phyloP scores from a whole-genome alignment of 2,888 invertebrate genomes.

The Drosophila yooni region DNA sequence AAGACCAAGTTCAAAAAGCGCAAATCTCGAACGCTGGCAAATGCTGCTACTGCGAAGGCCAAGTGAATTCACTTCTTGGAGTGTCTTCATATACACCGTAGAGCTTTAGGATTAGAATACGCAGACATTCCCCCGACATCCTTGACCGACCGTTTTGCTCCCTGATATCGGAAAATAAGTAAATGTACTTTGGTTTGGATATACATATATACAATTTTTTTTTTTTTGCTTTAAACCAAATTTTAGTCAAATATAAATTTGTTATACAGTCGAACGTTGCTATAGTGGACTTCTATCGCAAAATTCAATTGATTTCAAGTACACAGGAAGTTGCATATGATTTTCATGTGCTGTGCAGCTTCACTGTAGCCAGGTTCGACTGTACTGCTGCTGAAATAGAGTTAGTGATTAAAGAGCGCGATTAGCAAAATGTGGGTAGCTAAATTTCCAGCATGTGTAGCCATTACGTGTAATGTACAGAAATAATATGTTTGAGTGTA shows the following conservation, averaged over 20 bases:
- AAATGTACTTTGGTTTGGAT: conserved; percentile 21
- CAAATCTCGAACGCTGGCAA: conserved; percentile 55
- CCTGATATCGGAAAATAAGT: conserved; percentile 4
- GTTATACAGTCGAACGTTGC: conserved; percentile 20
- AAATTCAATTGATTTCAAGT: background rate
- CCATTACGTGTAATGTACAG: conserved; percentile 28
- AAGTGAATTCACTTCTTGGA: conserved; percentile 18
- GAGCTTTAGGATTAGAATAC: background rate
- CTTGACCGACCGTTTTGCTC: conserved; percentile 12
- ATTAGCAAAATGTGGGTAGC: conserved; percentile 34
- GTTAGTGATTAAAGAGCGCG: conserved; percentile 4
- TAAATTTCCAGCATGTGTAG: conserved; percentile 29
- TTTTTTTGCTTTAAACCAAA: conserved; percentile 42
- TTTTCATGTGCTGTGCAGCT: background rate
- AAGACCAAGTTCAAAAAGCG: conserved; percentile 82
- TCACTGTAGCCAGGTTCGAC: background rate
- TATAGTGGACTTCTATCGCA: background rate
- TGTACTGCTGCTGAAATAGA: conserved; percentile 7
- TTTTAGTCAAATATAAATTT: conserved; percentile 54
- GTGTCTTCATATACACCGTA: background rate
- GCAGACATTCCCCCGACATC: conserved; percentile 28
- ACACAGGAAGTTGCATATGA: background rate
- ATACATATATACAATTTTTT: background rate
- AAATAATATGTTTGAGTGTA: conserved; percentile 1
- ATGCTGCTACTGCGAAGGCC: conserved; percentile 17